Evolutionary conservation across 2,888 invertebrate species (phyloP), one percentile per base, ranked within the genome.

Genomic region (Drosophila mayaguana): DNA sequence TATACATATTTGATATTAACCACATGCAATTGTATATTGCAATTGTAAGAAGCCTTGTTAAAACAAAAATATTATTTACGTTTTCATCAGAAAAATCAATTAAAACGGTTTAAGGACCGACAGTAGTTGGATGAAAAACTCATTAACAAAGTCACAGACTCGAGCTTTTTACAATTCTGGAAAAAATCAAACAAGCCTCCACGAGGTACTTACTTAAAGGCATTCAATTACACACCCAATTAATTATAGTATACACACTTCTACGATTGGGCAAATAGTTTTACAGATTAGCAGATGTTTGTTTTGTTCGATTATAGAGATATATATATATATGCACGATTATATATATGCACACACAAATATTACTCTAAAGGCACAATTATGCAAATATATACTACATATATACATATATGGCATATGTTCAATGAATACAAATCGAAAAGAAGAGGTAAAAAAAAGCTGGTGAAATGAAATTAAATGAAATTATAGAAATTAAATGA

Each of bases 381-480:
- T 28, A 28, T 28, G 28, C 28, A 28, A 45, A 20, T 8, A 43
- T 12, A 40, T 32, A 34, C 3, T 12, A 11, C 7, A 28, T 28
- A 34, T 34, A 16, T 4, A 45, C 12, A 6, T 11, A 22, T 18
- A 16, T 53, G 50, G 12, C 14, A 40, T 20, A 36, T 43, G 22
- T 50, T 68, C 22, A 38, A 43, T 60, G 51, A 56, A 60, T 34
- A 64, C 25, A 51, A 59, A 57, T 9, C 45, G 11, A 63, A 56
- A 48, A 55, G 72, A 83, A 83, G 77, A 88, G 87, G 87, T 86
- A 61, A 76, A 75, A 66, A 66, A 60, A 66, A 75, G 36, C 54
- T n/a, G 48, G 28, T 45, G 60, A 60, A 70, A 4, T 40, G 43
- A 60, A 51, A n/a, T n/a, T n/a, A n/a, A n/a, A n/a, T n/a, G n/a